phyloP scores from a whole-genome alignment of 2,113 vertebrate species.

The Leiothrix lutea region DNA sequence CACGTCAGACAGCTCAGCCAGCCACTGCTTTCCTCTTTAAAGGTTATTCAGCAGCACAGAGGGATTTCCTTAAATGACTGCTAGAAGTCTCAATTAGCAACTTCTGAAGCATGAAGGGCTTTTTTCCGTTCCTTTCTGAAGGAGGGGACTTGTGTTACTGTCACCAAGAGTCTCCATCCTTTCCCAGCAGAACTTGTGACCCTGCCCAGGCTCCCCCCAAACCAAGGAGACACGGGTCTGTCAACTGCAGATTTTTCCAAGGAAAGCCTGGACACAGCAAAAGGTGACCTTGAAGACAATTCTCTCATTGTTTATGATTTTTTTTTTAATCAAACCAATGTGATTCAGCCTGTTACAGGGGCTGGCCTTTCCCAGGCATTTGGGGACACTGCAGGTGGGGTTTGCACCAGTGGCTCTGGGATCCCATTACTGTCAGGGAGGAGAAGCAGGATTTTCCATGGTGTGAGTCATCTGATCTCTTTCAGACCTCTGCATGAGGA shows the following conservation, averaged over 20 bases:
- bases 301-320: neutral
- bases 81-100: neutral
- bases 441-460: neutral
- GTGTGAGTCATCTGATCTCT: neutral
- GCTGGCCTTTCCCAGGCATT: neutral
- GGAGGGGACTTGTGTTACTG: neutral
- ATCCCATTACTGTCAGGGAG: neutral
- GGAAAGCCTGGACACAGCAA: neutral
- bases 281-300: neutral
- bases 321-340: neutral
- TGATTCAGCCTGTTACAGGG: neutral
- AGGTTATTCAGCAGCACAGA: neutral
- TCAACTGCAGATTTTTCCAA: neutral
- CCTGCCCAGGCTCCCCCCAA: neutral
- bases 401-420: neutral
- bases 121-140: neutral
- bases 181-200: neutral
- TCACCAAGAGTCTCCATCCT: neutral
- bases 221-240: neutral
- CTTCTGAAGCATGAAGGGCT: neutral
- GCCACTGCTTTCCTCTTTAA: neutral
- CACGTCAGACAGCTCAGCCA: neutral
- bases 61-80: constrained; percentile 3
- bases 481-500: neutral
- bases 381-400: neutral